Percentiles rank a stretch among this genome's conserved stretches.
phyloP scores from a whole-genome alignment of 2,113 vertebrate genomes.

The Cynocephalus volans region DNA sequence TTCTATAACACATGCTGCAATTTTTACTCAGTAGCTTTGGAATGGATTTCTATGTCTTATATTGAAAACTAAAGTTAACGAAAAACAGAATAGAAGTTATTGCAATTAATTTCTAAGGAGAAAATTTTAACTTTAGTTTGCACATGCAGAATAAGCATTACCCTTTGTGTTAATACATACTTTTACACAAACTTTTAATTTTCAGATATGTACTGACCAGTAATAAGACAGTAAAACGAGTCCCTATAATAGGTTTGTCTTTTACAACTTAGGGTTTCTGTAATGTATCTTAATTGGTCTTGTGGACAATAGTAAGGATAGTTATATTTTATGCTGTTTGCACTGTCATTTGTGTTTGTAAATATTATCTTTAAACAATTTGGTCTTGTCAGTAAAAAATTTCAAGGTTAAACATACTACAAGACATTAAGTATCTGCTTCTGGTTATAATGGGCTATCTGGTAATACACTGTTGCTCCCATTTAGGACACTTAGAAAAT shows the following conservation, averaged over 20 bases:
- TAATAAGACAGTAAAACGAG: conserved; percentile 49
- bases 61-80: neutral
- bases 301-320: conserved; percentile 45
- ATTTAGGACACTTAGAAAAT: conserved; percentile 5
- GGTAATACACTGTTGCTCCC: neutral
- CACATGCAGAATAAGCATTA: neutral
- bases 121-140: conserved; percentile 41
- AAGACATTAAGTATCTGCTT: neutral
- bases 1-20: neutral
- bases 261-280: conserved; percentile 47
- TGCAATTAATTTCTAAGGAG: conserved; percentile 47
- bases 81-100: conserved; percentile 17
- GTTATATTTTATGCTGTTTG: neutral
- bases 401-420: conserved; percentile 29
- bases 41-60: neutral
- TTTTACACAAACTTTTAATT: conserved; percentile 53
- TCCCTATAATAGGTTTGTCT: neutral
- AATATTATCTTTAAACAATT: conserved; percentile 55
- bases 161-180: conserved; percentile 46
- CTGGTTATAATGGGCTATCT: neutral
- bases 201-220: conserved; percentile 21
- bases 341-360: conserved; percentile 42
- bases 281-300: conserved; percentile 24
- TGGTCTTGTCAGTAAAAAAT: conserved; percentile 17
- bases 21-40: conserved; percentile 54